These are phyloP conservation scores for Cassiopea xamachana DNA, from an alignment of 30 jellyfish, hydroid and myxozoan genomes.

Conservation along the genomic window DNA sequence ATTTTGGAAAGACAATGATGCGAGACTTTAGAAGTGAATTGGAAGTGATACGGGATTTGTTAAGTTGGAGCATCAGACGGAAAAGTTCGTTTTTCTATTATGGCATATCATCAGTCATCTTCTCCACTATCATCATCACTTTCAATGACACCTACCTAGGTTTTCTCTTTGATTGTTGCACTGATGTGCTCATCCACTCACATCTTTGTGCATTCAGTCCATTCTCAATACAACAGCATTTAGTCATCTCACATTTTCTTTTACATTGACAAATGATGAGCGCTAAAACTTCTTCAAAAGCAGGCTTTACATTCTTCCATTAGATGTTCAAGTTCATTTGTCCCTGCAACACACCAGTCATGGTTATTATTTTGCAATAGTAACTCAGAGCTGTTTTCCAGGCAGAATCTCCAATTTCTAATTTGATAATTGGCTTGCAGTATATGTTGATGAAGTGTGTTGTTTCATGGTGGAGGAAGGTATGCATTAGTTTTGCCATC, in stretches of 20 bases:
- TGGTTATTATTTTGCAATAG: neutral
- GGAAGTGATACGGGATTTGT: no score
- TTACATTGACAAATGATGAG: slow-evolving; percentile 31
- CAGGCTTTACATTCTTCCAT: slow-evolving; percentile 64
- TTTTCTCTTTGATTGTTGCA: slow-evolving; percentile 29
- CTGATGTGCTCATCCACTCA: slow-evolving; percentile 21
- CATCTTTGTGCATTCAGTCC: slow-evolving; percentile 55
- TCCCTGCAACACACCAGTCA: neutral
- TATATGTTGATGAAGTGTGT: slow-evolving; percentile 56
- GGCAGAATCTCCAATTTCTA: slow-evolving; percentile 53
- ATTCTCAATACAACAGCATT: slow-evolving; percentile 37
- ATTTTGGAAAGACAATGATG: neutral
- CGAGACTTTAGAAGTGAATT: neutral
- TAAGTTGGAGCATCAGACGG: no score
- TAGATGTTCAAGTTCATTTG: slow-evolving; percentile 5
- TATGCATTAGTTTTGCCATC: slow-evolving; percentile 44
- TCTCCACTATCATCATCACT: neutral
- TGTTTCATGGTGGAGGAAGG: slow-evolving; percentile 57
- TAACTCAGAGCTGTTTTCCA: slow-evolving; percentile 27
- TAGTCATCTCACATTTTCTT: slow-evolving; percentile 36
- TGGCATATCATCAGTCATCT: no score
- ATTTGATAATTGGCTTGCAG: slow-evolving; percentile 57
- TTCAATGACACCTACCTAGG: slow-evolving; percentile 47
- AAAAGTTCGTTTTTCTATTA: no score
- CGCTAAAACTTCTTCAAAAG: slow-evolving; percentile 59